Evolutionary conservation across 1,140 invertebrate genomes (phyloP).

Genomic region (Drosophila grimshawi): DNA sequence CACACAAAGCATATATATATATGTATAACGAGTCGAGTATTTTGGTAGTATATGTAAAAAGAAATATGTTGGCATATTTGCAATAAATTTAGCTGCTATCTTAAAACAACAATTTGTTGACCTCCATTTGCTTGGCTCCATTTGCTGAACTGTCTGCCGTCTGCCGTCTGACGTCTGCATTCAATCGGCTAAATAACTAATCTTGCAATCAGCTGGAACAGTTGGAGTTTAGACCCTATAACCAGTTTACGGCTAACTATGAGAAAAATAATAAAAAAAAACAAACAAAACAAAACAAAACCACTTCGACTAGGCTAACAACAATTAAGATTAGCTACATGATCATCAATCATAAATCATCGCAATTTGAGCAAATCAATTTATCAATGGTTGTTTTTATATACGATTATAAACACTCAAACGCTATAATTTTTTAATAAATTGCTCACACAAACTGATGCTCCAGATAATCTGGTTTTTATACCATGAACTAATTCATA

Average conservation of each 20-base stretch:
- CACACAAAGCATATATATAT: constrained; percentile 9
- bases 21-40: constrained; percentile 15
- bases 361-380: constrained; percentile 25
- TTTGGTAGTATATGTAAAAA: not conserved
- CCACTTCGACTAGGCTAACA: constrained; percentile 19
- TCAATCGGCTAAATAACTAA: constrained; percentile 38
- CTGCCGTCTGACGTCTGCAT: constrained; percentile 24
- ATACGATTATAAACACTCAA: not conserved
- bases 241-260: constrained; percentile 26
- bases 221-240: constrained; percentile 45
- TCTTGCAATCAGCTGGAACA: constrained; percentile 30
- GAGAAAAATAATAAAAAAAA: constrained; percentile 1
- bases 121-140: constrained; percentile 16
- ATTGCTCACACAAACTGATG: constrained; percentile 6
- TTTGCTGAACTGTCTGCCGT: constrained; percentile 7
- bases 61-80: constrained; percentile 1
- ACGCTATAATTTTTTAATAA: constrained; percentile 10
- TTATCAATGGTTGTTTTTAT: constrained; percentile 25
- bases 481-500: not conserved
- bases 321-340: constrained; percentile 30
- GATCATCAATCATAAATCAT: constrained; percentile 43
- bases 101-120: constrained; percentile 13
- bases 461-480: constrained; percentile 46
- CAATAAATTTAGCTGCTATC: constrained; percentile 3
- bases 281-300: not conserved